Evolutionary conservation across 2,113 vertebrate genomes (phyloP).

Genomic region (Syngnathus typhle): DNA sequence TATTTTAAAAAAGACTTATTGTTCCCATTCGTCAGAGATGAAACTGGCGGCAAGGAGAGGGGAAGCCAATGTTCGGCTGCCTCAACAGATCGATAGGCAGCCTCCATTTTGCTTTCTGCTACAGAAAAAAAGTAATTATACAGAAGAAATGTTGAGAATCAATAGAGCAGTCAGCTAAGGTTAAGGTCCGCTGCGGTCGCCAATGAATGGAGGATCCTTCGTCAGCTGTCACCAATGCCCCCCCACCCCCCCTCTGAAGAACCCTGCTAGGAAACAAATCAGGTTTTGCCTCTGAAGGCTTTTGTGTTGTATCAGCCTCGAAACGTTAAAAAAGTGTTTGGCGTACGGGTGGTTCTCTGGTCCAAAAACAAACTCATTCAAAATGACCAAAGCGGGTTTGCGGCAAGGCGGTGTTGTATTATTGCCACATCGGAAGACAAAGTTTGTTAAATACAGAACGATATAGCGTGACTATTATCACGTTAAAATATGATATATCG

Average conservation of each 20-base stretch:
- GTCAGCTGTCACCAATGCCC: conserved; percentile 69
- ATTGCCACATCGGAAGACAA: too few relatives aligned
- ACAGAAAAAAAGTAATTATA: conserved; percentile 90
- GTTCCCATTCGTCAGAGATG: conserved; percentile 92
- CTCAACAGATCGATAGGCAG: conserved; percentile 84
- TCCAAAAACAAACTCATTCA: too few relatives aligned
- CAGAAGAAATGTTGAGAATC: conserved; percentile 89
- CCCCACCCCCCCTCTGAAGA: conserved; percentile 5
- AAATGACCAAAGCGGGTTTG: too few relatives aligned
- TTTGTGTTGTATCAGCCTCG: conserved; percentile 51
- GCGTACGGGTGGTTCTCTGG: too few relatives aligned
- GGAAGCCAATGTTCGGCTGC: conserved; percentile 80
- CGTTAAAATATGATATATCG: too few relatives aligned
- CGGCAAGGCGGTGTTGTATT: too few relatives aligned
- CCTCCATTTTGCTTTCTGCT: conserved; percentile 67
- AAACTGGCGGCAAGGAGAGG: conserved; percentile 87
- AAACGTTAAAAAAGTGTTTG: too few relatives aligned
- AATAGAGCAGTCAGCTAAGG: conserved; percentile 78
- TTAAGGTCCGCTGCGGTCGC: conserved; percentile 65
- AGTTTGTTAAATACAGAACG: too few relatives aligned
- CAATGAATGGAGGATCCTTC: conserved; percentile 43
- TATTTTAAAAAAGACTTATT: conserved; percentile 74
- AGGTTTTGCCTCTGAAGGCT: conserved; percentile 45
- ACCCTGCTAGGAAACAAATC: conserved; percentile 56
- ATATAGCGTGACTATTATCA: too few relatives aligned